These are phyloP conservation scores for Notiomystis cincta DNA, from an alignment of 2,113 vertebrate species.

Conservation along the genomic window DNA sequence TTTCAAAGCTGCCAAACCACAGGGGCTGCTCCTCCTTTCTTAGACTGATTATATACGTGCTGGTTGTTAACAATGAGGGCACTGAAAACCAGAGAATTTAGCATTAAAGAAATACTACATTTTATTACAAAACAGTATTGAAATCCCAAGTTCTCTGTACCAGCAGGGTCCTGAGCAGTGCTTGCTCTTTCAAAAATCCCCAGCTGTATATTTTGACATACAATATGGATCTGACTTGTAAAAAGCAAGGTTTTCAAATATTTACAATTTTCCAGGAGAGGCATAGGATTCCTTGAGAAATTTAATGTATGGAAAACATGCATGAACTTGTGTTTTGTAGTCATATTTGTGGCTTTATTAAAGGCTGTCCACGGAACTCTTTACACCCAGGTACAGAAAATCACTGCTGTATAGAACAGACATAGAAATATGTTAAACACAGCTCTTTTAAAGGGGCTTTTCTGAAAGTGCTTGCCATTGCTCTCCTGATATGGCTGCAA, in stretches of 20 bases:
- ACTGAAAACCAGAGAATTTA: not conserved
- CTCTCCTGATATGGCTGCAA: not conserved
- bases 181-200: not conserved
- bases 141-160: not conserved
- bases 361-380: not conserved
- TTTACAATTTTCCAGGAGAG: not conserved
- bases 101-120: not conserved
- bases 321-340: not conserved
- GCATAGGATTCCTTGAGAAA: not conserved
- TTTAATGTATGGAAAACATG: not conserved
- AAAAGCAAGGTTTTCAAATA: not conserved
- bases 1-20: not conserved
- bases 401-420: not conserved
- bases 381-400: not conserved
- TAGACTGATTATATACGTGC: not conserved
- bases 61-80: not conserved
- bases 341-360: not conserved
- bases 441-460: not conserved
- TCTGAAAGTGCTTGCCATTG: not conserved
- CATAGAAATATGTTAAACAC: not conserved
- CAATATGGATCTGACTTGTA: not conserved
- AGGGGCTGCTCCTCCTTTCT: not conserved
- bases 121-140: not conserved
- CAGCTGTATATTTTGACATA: not conserved
- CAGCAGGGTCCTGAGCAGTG: not conserved